Evolutionary conservation across 35 echinoderm and acorn worm species (phyloP).

Genomic region (Stichopus chloronotus): DNA sequence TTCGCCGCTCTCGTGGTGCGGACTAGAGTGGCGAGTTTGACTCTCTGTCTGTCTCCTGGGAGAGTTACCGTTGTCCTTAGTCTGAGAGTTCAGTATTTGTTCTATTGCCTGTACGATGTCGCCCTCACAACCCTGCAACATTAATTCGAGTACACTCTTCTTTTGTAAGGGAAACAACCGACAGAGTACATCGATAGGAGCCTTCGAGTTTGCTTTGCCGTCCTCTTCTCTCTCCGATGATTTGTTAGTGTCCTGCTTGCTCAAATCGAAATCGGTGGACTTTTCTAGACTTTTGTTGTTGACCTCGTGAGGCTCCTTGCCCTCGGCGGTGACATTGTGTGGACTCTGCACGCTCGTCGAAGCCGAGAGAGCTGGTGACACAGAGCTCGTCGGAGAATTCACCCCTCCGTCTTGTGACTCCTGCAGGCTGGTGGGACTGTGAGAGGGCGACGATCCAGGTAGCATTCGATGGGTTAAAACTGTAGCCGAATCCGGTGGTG

Average conservation of each 20-base stretch:
- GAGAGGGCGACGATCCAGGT: slow-evolving; percentile 47
- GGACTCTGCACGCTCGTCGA: slow-evolving; percentile 59
- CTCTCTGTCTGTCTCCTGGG: not conserved
- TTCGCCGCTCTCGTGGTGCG: slow-evolving; percentile 11
- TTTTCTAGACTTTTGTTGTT: slow-evolving; percentile 4
- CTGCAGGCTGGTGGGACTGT: slow-evolving; percentile 60
- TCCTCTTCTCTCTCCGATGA: slow-evolving; percentile 14
- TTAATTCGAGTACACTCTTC: slow-evolving; percentile 86
- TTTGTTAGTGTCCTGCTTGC: not conserved
- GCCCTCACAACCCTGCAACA: slow-evolving; percentile 92
- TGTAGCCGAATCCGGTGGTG: slow-evolving; percentile 63
- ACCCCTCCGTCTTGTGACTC: slow-evolving; percentile 68
- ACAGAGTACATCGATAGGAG: slow-evolving; percentile 85
- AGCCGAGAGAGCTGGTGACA: slow-evolving; percentile 72
- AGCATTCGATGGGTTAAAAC: slow-evolving; percentile 45
- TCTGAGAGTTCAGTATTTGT: slow-evolving; percentile 84
- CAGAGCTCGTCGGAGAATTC: slow-evolving; percentile 68
- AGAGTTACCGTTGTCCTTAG: slow-evolving; percentile 55
- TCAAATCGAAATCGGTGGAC: not conserved
- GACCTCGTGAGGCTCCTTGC: slow-evolving; percentile 6
- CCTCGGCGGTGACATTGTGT: not conserved
- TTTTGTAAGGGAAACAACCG: slow-evolving; percentile 92
- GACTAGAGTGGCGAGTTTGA: slow-evolving; percentile 2
- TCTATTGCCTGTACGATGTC: slow-evolving; percentile 95
- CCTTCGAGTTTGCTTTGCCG: slow-evolving; percentile 29